Base-by-base conservation (phyloP, 2,797 vertebrate genomes). In the Sparidentex hasta region DNA sequence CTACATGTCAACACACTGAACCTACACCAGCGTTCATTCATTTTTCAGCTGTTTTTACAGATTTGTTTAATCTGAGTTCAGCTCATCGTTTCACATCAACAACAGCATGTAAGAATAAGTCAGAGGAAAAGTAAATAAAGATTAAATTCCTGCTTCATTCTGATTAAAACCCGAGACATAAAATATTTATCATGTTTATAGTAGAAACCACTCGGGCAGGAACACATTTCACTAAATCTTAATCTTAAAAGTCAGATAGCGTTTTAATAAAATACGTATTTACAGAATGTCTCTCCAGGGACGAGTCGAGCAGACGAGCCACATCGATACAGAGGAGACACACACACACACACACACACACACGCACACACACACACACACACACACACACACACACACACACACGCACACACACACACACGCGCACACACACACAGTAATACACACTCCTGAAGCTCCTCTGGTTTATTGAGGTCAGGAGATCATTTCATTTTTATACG, bases 401-500 rank as follows among this genome's bases (percentile, higher is more conserved):
- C 14, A 44, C 9, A 52, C 1, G 54, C 50, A 64, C 79, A 72
- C 80, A 29, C 18, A 44, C 65, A 62, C 48, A 57, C 50, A 33
- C n/a, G 21, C 23, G 63, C 14, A 44, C 9, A 48, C n/a, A 27
- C 23, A 66, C 14, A 44, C 9, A 52, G 25, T 25, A 11, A 65
- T 1, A 58, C 51, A 64, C 79, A 73, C 80, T 33, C n/a, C 66
- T 47, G 47, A 70, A 27, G 57, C 57, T 7, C 54, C 57, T 70
- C 23, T 48, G 11, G 17, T 72, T 76, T 86, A 83, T 84, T 90
- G 81, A 48, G 88, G 80, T 81, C 82, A 74, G 29, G 27, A 74
- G 76, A 71, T 88, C 66, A 33, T 79, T 77, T 87, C 33, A 81
- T 84, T 84, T 89, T 51, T 80, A 46, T 44, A 12, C 14, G 20